Percentiles rank a stretch among this genome's conserved stretches.
Conservation (phyloP, 2,888 invertebrate genomes). For the Protonemura montana region DNA sequence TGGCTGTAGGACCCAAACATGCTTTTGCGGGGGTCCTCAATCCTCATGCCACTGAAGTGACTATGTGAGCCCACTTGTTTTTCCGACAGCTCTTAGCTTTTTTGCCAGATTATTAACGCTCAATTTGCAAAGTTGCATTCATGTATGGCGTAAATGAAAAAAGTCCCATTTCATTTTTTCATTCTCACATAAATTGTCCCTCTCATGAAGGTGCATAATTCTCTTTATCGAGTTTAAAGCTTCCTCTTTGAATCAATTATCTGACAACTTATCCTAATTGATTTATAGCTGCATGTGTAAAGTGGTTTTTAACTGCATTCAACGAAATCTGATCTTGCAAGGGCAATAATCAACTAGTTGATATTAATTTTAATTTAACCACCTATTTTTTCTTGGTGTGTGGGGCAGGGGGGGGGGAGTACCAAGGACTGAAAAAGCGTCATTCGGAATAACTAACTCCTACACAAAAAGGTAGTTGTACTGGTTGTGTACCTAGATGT, state of each 20-base stretch:
- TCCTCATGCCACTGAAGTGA: too few species aligned
- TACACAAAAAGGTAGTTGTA: background rate
- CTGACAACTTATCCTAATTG: background rate
- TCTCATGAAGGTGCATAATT: background rate
- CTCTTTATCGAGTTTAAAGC: background rate
- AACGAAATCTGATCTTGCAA: background rate
- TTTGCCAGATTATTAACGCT: background rate
- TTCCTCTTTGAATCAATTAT: slow-evolving; percentile 4
- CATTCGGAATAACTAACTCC: background rate
- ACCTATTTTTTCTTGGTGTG: background rate
- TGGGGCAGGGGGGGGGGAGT: background rate
- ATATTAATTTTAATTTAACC: background rate
- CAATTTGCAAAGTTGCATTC: background rate
- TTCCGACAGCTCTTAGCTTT: background rate
- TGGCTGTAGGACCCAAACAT: background rate
- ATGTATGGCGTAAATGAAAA: background rate
- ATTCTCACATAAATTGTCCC: background rate
- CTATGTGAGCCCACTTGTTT: background rate
- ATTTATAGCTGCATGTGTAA: background rate
- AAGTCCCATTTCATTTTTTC: background rate
- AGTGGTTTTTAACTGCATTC: background rate
- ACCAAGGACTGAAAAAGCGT: background rate
- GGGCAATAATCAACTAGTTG: background rate
- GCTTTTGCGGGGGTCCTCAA: too few species aligned
- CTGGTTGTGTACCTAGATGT: too few species aligned